Evolutionary conservation across 2,888 invertebrate genomes (phyloP), one percentile per base, ranked within the genome.

Genomic region (Cephus rjabovi): DNA sequence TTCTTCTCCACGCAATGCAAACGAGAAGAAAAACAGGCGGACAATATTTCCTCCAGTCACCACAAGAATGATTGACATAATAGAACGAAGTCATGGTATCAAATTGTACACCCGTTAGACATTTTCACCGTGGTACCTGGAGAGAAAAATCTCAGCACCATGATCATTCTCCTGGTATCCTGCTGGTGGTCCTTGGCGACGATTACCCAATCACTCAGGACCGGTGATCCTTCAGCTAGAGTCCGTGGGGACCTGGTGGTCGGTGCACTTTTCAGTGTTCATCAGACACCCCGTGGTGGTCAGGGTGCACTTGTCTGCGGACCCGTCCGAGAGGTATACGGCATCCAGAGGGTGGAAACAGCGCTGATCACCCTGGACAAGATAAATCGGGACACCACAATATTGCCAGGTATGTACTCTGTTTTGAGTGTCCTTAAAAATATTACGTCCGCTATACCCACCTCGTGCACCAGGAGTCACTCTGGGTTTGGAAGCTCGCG

Each of bases 401-500:
- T 87, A 71, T 80, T 87, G 33, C 83, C 85, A 75, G 87, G 87
- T 86, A 79, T 40, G 79, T 75, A 73, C 15, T 77, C 40, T 75
- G 23, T 15, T 35, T 35, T 74, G 12, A 11, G 3, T 73, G 30
- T 1, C 34, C 11, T 56, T 70, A 23, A 56, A 23, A 23, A 23
- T 56, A 56, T 23, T 2, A 56, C 9, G 6, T 56, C 9, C 23
- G 0, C 56, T 56, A 2, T 56, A 56, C 56, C 56, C 56, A 56
- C 9, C 23, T 56, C 23, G 56, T 56, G 23, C 56, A 23, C 34
- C 69, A 89, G 89, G 88, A 81, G 92, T 94, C 76, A 93, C 91
- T 2, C 90, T 95, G 23, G 96, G 96, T 35, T 94, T 95, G 77
- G 96, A 96, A 90, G 95, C 96, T 80, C 93, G 96, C 4, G 96